A percentile compares a stretch with the other conserved stretches of the same genome.
These are phyloP conservation scores for Genyomyrus donnyi DNA, from an alignment of 2,113 vertebrate species.

Conservation along the genomic window DNA sequence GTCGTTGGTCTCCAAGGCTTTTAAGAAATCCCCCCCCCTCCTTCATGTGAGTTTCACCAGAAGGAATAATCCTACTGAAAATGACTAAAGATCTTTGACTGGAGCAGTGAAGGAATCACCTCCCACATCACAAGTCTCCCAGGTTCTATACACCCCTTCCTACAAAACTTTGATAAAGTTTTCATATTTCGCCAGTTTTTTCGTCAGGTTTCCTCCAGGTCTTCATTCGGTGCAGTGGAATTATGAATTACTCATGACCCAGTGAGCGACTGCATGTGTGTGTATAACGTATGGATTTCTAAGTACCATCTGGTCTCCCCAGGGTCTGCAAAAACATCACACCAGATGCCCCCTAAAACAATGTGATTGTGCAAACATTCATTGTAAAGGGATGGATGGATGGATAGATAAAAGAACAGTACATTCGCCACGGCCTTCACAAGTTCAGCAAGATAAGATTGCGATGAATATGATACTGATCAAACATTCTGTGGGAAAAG, in stretches of 20 bases:
- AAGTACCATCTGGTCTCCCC: not conserved
- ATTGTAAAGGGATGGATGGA: not conserved
- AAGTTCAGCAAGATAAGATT: not conserved
- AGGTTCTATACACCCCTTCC: not conserved
- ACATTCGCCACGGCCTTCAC: not conserved
- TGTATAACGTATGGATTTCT: not conserved
- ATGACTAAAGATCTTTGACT: not conserved
- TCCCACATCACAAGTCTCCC: not conserved
- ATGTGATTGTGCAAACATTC: not conserved
- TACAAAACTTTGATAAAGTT: not conserved
- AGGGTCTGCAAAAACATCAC: not conserved
- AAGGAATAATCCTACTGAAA: constrained; percentile 3
- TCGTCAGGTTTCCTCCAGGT: not conserved
- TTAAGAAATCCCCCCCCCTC: too few relatives aligned
- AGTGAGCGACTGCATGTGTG: not conserved
- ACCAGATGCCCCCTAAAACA: not conserved
- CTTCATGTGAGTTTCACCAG: not conserved
- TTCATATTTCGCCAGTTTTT: not conserved
- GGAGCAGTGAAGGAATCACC: not conserved
- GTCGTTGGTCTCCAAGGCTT: not conserved
- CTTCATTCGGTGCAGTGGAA: not conserved
- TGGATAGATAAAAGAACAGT: not conserved
- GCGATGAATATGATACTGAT: not conserved
- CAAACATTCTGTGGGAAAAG: not conserved
- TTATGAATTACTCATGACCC: not conserved